Conservation (phyloP, 2,797 vertebrate genomes). For the Halcyon badia region DNA sequence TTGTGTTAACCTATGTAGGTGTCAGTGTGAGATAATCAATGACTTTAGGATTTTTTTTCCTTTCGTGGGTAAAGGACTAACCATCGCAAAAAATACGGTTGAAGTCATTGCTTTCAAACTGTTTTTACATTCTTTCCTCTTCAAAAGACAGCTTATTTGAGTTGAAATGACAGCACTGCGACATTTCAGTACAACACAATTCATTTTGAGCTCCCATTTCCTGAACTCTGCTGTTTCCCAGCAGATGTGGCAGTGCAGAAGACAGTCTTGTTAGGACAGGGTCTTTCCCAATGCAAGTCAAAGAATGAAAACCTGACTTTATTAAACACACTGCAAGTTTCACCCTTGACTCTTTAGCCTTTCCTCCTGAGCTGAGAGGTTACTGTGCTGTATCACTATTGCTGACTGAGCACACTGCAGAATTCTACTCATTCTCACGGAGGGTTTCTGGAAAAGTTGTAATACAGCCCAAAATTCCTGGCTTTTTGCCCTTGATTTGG, state of each 20-base stretch:
- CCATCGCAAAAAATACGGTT: background rate
- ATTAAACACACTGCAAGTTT: background rate
- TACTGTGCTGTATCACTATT: background rate
- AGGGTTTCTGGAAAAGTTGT: background rate
- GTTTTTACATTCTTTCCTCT: background rate
- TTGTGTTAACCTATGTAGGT: background rate
- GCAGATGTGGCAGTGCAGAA: background rate
- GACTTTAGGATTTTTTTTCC: background rate
- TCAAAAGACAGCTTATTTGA: background rate
- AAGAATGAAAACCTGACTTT: background rate
- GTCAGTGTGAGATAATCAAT: background rate
- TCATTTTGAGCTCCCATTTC: background rate
- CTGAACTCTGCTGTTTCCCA: background rate
- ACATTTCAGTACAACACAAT: background rate
- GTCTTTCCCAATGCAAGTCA: background rate
- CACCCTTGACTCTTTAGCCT: background rate
- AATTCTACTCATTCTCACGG: background rate
- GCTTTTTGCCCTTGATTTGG: background rate
- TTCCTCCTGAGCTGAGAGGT: background rate
- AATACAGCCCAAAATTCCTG: background rate
- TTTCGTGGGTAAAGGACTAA: background rate
- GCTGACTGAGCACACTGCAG: background rate
- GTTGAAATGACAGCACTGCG: background rate
- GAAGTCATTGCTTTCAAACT: background rate
- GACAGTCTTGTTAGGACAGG: background rate